These are phyloP conservation scores for Thelaira solivaga DNA, from an alignment of 2,888 invertebrate species.

Conservation along the genomic window DNA sequence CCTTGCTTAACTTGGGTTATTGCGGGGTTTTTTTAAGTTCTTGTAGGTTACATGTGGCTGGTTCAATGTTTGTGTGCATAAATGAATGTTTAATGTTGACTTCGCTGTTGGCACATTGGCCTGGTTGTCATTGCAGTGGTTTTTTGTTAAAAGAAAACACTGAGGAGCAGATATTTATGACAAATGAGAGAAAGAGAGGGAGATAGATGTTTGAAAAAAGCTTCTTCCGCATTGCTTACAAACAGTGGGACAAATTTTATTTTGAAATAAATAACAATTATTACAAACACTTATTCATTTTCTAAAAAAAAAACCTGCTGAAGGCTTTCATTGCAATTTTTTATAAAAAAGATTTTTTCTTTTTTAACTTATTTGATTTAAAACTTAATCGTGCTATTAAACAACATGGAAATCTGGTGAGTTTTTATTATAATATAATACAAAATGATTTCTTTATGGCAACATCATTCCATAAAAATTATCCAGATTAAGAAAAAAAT, in stretches of 20 bases:
- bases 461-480: no score
- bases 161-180: background rate
- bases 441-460: no score
- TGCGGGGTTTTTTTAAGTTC: conserved; percentile 2
- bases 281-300: no score
- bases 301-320: no score
- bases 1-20: conserved; percentile 49
- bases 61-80: conserved; percentile 57
- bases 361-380: no score
- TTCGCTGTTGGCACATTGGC: conserved; percentile 58
- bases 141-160: conserved; percentile 6
- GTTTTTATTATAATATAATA: no score
- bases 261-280: no score
- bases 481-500: no score
- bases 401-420: no score
- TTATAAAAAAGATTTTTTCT: no score
- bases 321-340: no score
- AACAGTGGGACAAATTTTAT: conserved; percentile 33
- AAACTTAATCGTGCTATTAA: no score
- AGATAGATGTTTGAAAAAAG: background rate
- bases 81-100: conserved; percentile 55
- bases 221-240: conserved; percentile 56
- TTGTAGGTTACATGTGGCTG: conserved; percentile 50
- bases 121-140: conserved; percentile 58
- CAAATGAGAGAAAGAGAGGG: background rate